Evolutionary conservation across 1,140 invertebrate genomes (phyloP), one percentile per base, ranked within the genome.

Genomic region (Temnothorax nylanderi): DNA sequence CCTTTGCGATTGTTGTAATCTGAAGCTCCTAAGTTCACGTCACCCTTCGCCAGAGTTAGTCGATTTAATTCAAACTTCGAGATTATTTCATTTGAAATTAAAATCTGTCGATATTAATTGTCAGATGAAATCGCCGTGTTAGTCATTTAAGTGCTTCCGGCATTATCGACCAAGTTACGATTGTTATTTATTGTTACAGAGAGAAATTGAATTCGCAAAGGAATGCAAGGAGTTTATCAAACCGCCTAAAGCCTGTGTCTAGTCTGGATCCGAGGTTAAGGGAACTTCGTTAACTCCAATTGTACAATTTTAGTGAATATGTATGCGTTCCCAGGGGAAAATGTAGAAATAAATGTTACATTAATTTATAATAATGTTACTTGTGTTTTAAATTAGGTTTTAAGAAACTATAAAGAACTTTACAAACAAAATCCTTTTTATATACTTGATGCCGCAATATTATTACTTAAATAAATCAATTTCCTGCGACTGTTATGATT

Each of bases 161-260:
- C 26, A 8, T n/a, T 10, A 13, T 3, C 8, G 13, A 60, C 49
- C 11, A 69, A 32, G 3, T 81, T 2, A 71, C 21, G 6, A 56
- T 58, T 81, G 2, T 71, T 56, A n/a, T 71, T 71, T 65, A 41
- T 49, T 58, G 16, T 84, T 84, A 49, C 80, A 84, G 80, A 62
- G 10, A 62, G 67, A 84, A 21, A 11, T 74, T 18, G 6, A 7
- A n/a, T 60, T 60, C 0, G 80, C 80, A 13, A 54, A 58, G 4
- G 41, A 84, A 13, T 74, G 41, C n/a, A 84, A 10, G n/a, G 37
- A 47, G 41, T 49, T 8, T 65, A n/a, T 32, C 0, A 47, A 7
- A 6, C 5, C 69, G 0, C 80, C 67, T 11, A 58, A 81, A 13
- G 2, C 16, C 2, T 6, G 26, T 26, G 26, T 26, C 26, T 26